Evolutionary conservation across 2,113 vertebrate genomes (phyloP), one percentile per base, ranked within the genome.

Genomic region (Cyanoramphus novaezelandiae): DNA sequence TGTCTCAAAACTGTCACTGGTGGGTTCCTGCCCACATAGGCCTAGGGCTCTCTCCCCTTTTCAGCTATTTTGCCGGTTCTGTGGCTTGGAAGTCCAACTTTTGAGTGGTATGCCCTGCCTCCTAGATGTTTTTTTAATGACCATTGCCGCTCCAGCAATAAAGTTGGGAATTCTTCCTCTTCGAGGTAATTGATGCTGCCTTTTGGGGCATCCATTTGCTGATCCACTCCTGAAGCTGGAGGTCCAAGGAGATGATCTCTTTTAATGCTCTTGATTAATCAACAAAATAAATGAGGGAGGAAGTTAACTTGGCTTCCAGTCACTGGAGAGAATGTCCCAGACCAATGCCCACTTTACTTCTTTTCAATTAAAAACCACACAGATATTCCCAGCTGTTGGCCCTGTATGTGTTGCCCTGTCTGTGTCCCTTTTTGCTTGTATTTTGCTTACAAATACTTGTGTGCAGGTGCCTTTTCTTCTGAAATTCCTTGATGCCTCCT

Each of bases 11-110:
- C 46, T 47, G 27, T 10, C 31, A 4, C 39, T 4, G 5, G 8
- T 0, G 0, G 31, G 33, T 23, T 35, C 20, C 50, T 88, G 49
- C 41, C 31, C 52, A 11, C 81, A 21, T 4, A 2, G 3, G 11
- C 7, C 46, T 24, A 16, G 67, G 43, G 14, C 12, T 53, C 10
- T 25, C 28, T 60, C 5, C 53, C 31, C 21, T 63, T 68, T 33
- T 39, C 59, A 64, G 28, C 44, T 59, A 4, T 31, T 74, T 20
- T 4, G 4, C 28, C 50, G 27, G 28, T 18, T 78, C 23, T 68
- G 5, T 28, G 20, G 27, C 28, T 86, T 82, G 53, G 47, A 46
- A 76, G 41, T 24, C 29, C 25, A 35, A 16, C n/a, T 31, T 86
- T 60, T 60, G 59, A 47, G 72, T 11, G 37, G 13, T 5, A 31